These are phyloP conservation scores for Sycophila sp. DNA, from an alignment of 1,140 invertebrate genomes.

Conservation along the genomic window DNA sequence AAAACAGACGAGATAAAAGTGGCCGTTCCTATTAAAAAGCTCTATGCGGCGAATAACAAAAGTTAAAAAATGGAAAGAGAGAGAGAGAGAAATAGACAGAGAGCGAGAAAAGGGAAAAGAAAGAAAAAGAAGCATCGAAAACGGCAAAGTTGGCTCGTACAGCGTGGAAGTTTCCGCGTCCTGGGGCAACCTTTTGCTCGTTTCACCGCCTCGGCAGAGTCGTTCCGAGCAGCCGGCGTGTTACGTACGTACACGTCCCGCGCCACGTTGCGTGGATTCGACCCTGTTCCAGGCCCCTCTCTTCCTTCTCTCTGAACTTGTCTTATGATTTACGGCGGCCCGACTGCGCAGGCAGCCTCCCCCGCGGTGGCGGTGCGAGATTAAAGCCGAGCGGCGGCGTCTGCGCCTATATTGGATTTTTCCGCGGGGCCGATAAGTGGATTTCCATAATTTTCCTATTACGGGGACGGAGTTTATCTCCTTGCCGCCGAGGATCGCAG, in stretches of 20 bases:
- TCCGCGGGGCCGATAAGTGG: slow-evolving; percentile 3
- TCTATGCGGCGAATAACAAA: not conserved
- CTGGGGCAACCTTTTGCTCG: slow-evolving; percentile 45
- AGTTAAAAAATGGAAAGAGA: too few relatives aligned
- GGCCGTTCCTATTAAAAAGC: too few relatives aligned
- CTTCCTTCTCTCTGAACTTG: slow-evolving; percentile 53
- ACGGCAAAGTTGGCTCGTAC: slow-evolving; percentile 13
- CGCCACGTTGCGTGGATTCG: slow-evolving; percentile 42
- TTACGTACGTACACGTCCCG: slow-evolving; percentile 40
- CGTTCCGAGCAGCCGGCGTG: slow-evolving; percentile 56
- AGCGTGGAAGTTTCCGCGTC: slow-evolving; percentile 20
- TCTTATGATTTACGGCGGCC: slow-evolving; percentile 50
- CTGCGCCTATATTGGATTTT: slow-evolving; percentile 42
- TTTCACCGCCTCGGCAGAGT: slow-evolving; percentile 41
- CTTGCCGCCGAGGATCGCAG: not conserved
- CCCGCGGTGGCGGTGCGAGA: slow-evolving; percentile 3
- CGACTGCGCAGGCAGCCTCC: not conserved
- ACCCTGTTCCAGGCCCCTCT: too few relatives aligned
- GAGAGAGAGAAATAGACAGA: not conserved
- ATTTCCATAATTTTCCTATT: slow-evolving; percentile 13
- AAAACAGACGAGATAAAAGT: too few relatives aligned
- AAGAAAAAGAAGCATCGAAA: too few relatives aligned
- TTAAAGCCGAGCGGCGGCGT: slow-evolving; percentile 3
- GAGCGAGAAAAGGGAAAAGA: too few relatives aligned
- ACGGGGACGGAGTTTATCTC: not conserved